These are phyloP conservation scores for Corythucha ciliata DNA, from an alignment of 2,888 invertebrate species.

Conservation along the genomic window DNA sequence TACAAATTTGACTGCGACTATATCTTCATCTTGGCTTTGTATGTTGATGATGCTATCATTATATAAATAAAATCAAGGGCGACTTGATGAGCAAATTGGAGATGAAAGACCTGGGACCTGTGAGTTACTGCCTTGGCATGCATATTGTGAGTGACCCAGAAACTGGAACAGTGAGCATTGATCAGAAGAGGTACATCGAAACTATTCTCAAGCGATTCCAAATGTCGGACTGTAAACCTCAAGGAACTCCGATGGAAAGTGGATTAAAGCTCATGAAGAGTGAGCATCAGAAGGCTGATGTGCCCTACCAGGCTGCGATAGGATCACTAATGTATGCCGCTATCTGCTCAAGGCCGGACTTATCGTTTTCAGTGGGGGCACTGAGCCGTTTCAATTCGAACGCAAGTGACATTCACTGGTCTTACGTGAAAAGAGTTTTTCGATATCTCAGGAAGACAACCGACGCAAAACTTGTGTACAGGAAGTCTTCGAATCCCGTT, in stretches of 20 bases:
- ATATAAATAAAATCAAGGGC: slow-evolving; percentile 16
- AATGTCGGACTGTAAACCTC: slow-evolving; percentile 22
- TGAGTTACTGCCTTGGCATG: slow-evolving; percentile 23
- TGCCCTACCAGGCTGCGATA: slow-evolving; percentile 12
- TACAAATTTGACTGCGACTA: neutral
- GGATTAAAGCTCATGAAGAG: slow-evolving; percentile 6
- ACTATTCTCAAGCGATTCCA: slow-evolving; percentile 23
- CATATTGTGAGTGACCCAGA: slow-evolving; percentile 19
- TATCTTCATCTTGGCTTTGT: slow-evolving; percentile 26
- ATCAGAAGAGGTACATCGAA: slow-evolving; percentile 25
- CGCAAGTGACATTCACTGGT: slow-evolving; percentile 18
- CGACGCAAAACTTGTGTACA: slow-evolving; percentile 16
- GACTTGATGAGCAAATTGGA: slow-evolving; percentile 15
- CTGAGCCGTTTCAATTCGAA: slow-evolving; percentile 15
- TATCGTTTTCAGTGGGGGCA: slow-evolving; percentile 8
- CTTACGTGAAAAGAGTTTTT: slow-evolving; percentile 29
- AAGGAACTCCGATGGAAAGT: slow-evolving; percentile 24
- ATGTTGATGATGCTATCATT: slow-evolving; percentile 31
- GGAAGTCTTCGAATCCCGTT: slow-evolving; percentile 30
- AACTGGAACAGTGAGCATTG: slow-evolving; percentile 24
- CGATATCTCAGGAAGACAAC: slow-evolving; percentile 27
- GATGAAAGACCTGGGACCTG: slow-evolving; percentile 29
- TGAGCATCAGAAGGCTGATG: slow-evolving; percentile 6
- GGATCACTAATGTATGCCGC: slow-evolving; percentile 9
- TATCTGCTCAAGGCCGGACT: slow-evolving; percentile 3